These are phyloP conservation scores for Mergus octosetaceus DNA, from an alignment of 2,797 vertebrate genomes.

Conservation along the genomic window DNA sequence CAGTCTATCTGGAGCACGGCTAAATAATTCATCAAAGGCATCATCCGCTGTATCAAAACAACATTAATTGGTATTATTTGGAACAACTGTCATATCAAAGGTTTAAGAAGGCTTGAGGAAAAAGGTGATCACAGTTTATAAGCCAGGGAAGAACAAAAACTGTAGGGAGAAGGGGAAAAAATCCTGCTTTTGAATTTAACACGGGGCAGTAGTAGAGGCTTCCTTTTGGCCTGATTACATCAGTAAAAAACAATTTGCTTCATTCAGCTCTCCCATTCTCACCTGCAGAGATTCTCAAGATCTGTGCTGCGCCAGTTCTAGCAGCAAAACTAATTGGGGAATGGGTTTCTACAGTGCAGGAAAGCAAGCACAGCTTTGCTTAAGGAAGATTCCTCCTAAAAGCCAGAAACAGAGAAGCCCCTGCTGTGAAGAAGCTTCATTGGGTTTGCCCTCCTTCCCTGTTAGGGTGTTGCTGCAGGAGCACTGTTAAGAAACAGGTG, in stretches of 20 bases:
- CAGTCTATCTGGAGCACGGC: conserved; percentile 85
- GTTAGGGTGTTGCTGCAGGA: not conserved
- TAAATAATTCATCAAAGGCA: conserved; percentile 88
- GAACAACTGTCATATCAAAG: not conserved
- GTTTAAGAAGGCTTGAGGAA: not conserved
- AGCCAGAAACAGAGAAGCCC: not conserved
- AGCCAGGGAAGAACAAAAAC: not conserved
- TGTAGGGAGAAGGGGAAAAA: not conserved
- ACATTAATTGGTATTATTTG: conserved; percentile 16
- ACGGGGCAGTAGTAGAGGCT: not conserved
- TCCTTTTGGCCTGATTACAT: not conserved
- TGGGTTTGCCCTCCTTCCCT: not conserved
- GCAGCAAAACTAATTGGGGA: not conserved
- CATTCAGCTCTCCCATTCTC: not conserved
- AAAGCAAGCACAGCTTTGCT: not conserved
- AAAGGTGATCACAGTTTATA: not conserved
- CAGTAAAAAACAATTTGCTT: not conserved
- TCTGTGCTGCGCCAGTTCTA: not conserved
- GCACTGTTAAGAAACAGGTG: not conserved
- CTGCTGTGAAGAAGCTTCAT: not conserved
- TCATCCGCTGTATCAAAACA: conserved; percentile 78
- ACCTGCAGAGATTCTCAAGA: not conserved
- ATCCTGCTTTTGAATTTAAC: not conserved
- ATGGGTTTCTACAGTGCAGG: not conserved
- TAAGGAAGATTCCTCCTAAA: not conserved